These are phyloP conservation scores for Papilio polytes DNA, from an alignment of 1,140 invertebrate genomes.

Conservation along the genomic window DNA sequence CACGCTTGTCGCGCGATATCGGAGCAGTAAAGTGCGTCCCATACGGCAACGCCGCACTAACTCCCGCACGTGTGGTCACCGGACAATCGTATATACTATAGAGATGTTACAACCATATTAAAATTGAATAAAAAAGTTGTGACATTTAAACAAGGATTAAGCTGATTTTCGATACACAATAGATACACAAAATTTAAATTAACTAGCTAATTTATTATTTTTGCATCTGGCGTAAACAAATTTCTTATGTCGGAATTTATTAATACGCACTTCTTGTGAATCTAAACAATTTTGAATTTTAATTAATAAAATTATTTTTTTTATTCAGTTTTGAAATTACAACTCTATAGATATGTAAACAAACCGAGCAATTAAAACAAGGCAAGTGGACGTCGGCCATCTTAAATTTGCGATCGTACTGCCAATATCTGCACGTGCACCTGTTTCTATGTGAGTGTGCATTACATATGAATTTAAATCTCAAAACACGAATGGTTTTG, in stretches of 20 bases:
- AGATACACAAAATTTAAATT: no score
- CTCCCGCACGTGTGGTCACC: conserved; percentile 54
- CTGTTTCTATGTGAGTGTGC: conserved; percentile 60
- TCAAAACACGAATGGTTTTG: neutral
- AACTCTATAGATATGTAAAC: conserved; percentile 53
- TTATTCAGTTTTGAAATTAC: conserved; percentile 15
- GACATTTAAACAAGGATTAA: neutral
- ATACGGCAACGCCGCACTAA: conserved; percentile 65
- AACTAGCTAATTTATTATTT: no score
- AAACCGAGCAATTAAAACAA: conserved; percentile 75
- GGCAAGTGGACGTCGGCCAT: conserved; percentile 76
- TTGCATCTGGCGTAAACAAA: no score
- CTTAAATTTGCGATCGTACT: conserved; percentile 78
- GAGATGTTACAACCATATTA: conserved; percentile 47
- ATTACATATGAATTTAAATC: conserved; percentile 55
- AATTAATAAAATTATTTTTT: no score
- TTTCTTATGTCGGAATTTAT: no score
- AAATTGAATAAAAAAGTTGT: neutral
- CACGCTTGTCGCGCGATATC: conserved; percentile 62
- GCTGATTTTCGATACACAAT: no score
- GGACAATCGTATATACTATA: conserved; percentile 38
- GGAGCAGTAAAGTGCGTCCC: conserved; percentile 67
- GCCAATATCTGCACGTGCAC: conserved; percentile 71
- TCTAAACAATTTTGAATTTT: neutral
- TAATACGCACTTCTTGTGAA: no score